Percentiles rank a stretch among this genome's conserved stretches.
phyloP scores from a whole-genome alignment of 35 echinoderm and acorn worm species.

The Antedon bifida region DNA sequence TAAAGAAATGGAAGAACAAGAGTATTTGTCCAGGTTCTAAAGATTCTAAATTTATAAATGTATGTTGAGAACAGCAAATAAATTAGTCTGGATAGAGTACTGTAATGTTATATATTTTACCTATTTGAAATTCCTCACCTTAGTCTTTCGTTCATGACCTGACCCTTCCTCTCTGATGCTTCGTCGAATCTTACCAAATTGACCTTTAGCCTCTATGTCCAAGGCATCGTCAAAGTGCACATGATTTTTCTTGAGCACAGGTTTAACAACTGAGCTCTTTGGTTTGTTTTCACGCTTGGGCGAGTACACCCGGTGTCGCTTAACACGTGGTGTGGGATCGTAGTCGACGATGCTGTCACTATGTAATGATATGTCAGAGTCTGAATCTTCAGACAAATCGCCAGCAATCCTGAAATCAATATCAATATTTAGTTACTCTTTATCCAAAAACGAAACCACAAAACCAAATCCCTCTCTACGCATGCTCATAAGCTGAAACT shows the following conservation, averaged over 20 bases:
- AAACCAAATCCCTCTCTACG: no score
- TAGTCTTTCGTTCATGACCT: constrained; percentile 37
- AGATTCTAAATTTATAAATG: no score
- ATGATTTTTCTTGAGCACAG: background rate
- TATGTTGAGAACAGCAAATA: no score
- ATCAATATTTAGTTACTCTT: no score
- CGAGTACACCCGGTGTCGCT: background rate
- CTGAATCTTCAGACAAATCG: background rate
- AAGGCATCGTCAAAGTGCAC: constrained; percentile 78
- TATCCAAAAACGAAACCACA: no score
- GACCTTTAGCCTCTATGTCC: constrained; percentile 58
- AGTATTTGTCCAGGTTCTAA: no score
- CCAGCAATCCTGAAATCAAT: background rate
- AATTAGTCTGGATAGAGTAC: no score
- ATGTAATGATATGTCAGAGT: constrained; percentile 30
- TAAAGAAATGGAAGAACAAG: background rate
- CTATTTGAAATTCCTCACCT: background rate
- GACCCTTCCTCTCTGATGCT: constrained; percentile 29
- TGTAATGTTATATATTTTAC: no score
- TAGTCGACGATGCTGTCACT: constrained; percentile 60
- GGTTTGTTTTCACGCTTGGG: background rate
- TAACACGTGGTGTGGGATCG: background rate
- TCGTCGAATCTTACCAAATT: constrained; percentile 51
- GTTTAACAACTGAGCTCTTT: background rate
- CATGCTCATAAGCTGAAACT: no score